Base-by-base conservation (phyloP, 35 echinoderm and acorn worm species). In the Strongylocentrotus purpuratus region DNA sequence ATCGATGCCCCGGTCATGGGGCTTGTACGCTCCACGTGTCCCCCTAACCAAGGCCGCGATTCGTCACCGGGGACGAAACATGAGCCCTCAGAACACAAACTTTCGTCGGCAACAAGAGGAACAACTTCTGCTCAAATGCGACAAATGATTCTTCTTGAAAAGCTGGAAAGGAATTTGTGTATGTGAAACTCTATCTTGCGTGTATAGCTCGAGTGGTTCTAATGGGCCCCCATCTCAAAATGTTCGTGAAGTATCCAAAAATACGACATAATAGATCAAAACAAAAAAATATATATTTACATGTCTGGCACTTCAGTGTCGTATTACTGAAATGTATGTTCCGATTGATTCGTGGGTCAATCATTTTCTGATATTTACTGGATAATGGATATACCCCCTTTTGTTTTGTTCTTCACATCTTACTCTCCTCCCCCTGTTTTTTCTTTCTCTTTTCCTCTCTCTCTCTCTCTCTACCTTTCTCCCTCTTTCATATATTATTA, bases 61-160 rank as follows among this genome's bases (percentile, higher is more conserved):
- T 78, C 18, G 65, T 78, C 87, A 45, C 87, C 31, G 33, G 87
- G 45, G 87, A 89, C 87, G 87, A 89, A 89, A 89, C 15, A 33
- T 89, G 87, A 89, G 14, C 87, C 87, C 32, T 0, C 32, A 4
- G 45, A 33, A 89, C 87, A 35, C 87, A 89, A 89, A 89, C 87
- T 89, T 89, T 89, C 87, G 32, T 33, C 87, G 87, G 32, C 87
- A 28, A 78, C 65, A 78, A 78, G 65, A 4, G 65, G 65, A 78
- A 55, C 50, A 55, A 55, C 7, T 55, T 55, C 50, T 55, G 50
- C 50, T 2, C 7, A 55, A 55, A 55, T 55, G 50, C 50, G 15
- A 41, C 11, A 59, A 59, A 59, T 59, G 52, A 78, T 78, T 78
- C 65, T 78, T 78, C 65, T 78, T 78, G 22, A 78, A 78, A 4